Evolutionary conservation across 2,888 invertebrate species (phyloP), one percentile per base, ranked within the genome.

Genomic region (Diogma glabrata): DNA sequence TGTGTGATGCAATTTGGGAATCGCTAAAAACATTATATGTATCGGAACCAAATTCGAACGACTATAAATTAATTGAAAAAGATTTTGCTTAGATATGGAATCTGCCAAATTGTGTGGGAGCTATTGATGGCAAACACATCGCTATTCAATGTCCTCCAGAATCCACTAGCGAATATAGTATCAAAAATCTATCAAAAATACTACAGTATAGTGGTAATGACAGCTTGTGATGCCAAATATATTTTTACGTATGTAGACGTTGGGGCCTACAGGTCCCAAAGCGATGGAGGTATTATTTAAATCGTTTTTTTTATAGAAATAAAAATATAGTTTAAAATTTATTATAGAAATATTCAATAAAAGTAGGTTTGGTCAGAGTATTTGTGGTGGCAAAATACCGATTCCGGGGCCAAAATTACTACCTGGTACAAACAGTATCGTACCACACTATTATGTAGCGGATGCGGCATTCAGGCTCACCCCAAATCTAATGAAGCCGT

Each of bases 41-140:
- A 2, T 14, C 46, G 2, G 40, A 50, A 26, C 51, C 52, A 9
- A 52, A 26, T 36, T 8, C 17, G 5, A 24, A 20, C 10, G 50
- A 55, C n/a, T 16, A 22, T 9, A 14, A 23, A 40, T 23, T 43
- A 16, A 54, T 54, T 23, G 47, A 23, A 2, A 20, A 47, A 2
- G 50, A 54, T 19, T 55, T 55, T 49, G 12, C 17, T 12, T 43
- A 20, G 17, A 43, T 36, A 33, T 60, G 57, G 56, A 55, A 59
- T 46, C 52, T 60, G 47, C 56, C 57, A 22, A 49, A 59, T 47
- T 61, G 59, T 52, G 50, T 60, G 20, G 62, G 63, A 26, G 57
- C 58, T 23, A 54, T 63, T 17, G 61, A 62, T 52, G 62, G 63
- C 1, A 62, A 60, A 54, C 62, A 63, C 53, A 56, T 60, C 26